phyloP scores from a whole-genome alignment of 2,113 vertebrate species.

The Heloderma charlesbogerti region DNA sequence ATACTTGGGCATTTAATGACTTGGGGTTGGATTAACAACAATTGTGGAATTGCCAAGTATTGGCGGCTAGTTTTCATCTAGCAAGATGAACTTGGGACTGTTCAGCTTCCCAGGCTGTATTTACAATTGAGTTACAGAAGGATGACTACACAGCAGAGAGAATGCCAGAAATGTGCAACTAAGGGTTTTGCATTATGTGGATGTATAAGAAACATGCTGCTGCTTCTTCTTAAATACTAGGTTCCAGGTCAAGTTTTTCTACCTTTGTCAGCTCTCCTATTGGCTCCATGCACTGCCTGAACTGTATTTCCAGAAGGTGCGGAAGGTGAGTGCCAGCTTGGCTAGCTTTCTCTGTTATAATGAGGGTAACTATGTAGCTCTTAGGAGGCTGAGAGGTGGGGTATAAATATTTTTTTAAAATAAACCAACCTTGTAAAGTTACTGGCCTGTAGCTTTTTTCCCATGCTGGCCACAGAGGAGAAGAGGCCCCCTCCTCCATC shows the following conservation, averaged over 20 bases:
- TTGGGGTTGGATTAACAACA: neutral
- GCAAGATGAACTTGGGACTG: neutral
- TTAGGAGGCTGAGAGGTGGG: neutral
- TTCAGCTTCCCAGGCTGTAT: neutral
- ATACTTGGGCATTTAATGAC: neutral
- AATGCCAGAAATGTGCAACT: neutral
- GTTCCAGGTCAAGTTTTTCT: slow-evolving; percentile 99
- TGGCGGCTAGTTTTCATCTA: neutral
- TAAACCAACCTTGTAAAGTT: neutral
- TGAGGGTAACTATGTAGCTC: neutral
- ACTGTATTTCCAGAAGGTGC: slow-evolving; percentile 98
- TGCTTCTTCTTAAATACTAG: slow-evolving; percentile 69
- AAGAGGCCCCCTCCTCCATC: neutral
- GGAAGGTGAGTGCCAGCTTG: slow-evolving; percentile 86
- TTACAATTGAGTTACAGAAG: neutral
- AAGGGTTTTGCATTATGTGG: neutral
- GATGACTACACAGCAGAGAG: no score
- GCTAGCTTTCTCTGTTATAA: neutral
- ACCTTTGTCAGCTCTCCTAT: slow-evolving; percentile 95
- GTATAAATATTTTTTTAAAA: neutral
- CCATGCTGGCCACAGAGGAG: neutral
- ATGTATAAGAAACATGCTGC: neutral
- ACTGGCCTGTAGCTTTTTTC: neutral
- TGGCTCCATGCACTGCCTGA: slow-evolving; percentile 97
- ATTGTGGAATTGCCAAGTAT: neutral